These are phyloP conservation scores for Ibidorhyncha struthersii DNA, from an alignment of 2,113 vertebrate species.

Conservation along the genomic window DNA sequence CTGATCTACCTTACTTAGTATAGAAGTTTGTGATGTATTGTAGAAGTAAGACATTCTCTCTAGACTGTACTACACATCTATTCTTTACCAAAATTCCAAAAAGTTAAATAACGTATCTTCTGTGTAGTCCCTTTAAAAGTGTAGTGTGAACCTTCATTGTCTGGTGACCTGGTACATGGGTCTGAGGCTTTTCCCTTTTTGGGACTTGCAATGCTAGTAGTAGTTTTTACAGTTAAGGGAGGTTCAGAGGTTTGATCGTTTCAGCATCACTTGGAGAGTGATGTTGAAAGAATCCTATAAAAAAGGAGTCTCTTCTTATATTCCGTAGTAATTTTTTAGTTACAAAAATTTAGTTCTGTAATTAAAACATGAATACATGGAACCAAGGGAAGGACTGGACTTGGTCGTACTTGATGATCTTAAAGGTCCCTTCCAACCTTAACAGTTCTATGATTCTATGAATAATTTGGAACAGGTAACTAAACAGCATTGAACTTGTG, in stretches of 20 bases:
- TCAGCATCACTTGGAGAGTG: not conserved
- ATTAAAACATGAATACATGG: not conserved
- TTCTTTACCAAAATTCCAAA: not conserved
- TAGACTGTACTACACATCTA: not conserved
- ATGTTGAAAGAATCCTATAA: not conserved
- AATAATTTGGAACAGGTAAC: not conserved
- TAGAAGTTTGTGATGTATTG: not conserved
- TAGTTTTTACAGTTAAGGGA: not conserved
- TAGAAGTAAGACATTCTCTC: not conserved
- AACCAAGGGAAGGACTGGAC: not conserved
- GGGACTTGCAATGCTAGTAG: not conserved
- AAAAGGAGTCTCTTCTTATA: not conserved
- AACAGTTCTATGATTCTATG: no score
- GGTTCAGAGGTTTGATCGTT: not conserved
- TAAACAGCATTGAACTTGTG: not conserved
- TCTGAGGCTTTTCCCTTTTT: not conserved
- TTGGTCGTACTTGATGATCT: no score
- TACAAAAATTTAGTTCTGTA: not conserved
- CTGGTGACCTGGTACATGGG: not conserved
- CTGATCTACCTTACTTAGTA: not conserved
- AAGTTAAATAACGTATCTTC: not conserved
- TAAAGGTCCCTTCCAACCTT: no score
- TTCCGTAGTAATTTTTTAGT: not conserved
- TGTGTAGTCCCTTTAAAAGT: not conserved
- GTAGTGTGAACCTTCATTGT: not conserved